Evolutionary conservation across 2,113 vertebrate species (phyloP).

Genomic region (Vanacampus margaritifer): DNA sequence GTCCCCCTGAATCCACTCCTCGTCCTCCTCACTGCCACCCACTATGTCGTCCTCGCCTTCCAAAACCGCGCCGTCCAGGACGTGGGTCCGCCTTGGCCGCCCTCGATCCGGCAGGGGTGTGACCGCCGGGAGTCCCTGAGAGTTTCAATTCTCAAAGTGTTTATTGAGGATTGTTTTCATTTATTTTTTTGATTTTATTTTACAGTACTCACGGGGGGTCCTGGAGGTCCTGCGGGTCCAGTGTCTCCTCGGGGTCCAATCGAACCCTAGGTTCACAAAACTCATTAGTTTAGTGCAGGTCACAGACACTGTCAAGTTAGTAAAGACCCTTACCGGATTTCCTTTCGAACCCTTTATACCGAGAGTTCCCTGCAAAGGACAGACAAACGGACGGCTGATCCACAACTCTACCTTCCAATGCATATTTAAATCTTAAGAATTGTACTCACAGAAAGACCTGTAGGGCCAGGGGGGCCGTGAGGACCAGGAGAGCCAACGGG

Average conservation of each 20-base stretch:
- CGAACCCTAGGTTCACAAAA: conserved; percentile 75
- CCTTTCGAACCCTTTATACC: conserved; percentile 74
- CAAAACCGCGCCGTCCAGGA: conserved; percentile 68
- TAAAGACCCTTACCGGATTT: conserved; percentile 56
- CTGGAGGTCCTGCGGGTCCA: conserved; percentile 84
- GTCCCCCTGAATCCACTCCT: conserved; percentile 63
- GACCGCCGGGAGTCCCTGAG: conserved; percentile 53
- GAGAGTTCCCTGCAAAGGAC: conserved; percentile 53
- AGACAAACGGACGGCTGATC: not conserved
- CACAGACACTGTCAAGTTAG: not conserved
- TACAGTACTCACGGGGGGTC: conserved; percentile 82
- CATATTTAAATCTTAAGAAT: not conserved
- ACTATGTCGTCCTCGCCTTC: conserved; percentile 62
- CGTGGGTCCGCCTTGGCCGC: conserved; percentile 75
- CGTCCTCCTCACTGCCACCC: conserved; percentile 53
- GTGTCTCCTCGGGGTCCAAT: conserved; percentile 89
- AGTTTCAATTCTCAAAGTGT: not conserved
- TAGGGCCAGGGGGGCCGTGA: conserved; percentile 80
- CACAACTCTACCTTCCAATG: not conserved
- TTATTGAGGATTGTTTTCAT: not conserved
- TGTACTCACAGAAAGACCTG: conserved; percentile 86
- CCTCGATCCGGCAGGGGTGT: conserved; percentile 66
- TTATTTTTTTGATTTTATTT: too few relatives aligned
- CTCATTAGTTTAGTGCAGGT: not conserved
- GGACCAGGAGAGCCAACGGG: conserved; percentile 80